These are phyloP conservation scores for Zele albiditarsus DNA, from an alignment of 2,888 invertebrate genomes.

Conservation along the genomic window DNA sequence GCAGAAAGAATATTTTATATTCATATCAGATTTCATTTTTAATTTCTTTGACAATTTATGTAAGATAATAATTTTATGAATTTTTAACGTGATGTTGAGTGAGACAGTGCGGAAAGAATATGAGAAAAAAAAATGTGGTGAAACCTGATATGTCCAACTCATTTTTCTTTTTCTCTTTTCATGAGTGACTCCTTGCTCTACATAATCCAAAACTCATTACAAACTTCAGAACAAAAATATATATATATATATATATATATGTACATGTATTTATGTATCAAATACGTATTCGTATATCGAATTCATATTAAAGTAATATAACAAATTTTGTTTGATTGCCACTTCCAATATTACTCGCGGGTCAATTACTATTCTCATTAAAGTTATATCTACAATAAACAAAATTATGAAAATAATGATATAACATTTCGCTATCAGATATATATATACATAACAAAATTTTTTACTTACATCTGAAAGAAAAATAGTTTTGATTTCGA, in stretches of 20 bases:
- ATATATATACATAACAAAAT: too few relatives aligned
- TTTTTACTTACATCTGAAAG: too few relatives aligned
- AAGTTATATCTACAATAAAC: not conserved
- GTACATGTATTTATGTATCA: too few relatives aligned
- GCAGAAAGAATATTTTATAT: not conserved
- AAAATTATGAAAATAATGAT: not conserved
- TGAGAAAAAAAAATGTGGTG: not conserved
- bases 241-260: too few relatives aligned
- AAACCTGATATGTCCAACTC: not conserved
- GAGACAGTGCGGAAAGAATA: not conserved
- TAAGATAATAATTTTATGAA: not conserved
- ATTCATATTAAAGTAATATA: not conserved
- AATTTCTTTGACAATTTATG: not conserved
- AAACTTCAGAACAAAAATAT: not conserved
- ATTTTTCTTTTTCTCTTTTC: not conserved
- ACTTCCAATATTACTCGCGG: not conserved
- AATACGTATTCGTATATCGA: too few relatives aligned
- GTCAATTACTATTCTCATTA: not conserved
- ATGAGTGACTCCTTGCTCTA: not conserved
- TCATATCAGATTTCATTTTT: not conserved
- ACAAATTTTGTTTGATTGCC: not conserved
- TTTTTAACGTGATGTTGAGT: not conserved
- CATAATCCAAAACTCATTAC: not conserved
- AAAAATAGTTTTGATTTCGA: too few relatives aligned
- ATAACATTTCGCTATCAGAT: not conserved